A percentile compares a stretch with the other conserved stretches of the same genome.
phyloP scores from a whole-genome alignment of 2,113 vertebrate genomes.

The Heptranchias perlo region DNA sequence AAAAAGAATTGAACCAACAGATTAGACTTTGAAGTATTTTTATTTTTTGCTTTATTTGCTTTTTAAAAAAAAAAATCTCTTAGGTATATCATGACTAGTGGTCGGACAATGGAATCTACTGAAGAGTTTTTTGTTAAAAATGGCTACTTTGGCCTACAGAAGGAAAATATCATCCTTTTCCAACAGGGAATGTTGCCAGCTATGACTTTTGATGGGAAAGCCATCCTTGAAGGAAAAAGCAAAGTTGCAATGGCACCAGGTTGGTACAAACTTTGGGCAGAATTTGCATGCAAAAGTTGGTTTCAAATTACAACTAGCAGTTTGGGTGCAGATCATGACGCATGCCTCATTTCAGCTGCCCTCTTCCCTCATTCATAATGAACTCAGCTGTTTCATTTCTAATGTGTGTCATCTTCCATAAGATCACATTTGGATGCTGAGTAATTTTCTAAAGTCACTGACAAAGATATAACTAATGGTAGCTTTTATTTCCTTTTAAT shows the following conservation, averaged over 20 bases:
- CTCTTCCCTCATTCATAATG: background rate
- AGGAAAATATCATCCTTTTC: slow-evolving; percentile 80
- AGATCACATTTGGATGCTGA: background rate
- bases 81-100: slow-evolving; percentile 98
- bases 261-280: slow-evolving; percentile 44
- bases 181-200: slow-evolving; percentile 98
- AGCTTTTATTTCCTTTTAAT: background rate
- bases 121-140: slow-evolving; percentile 77
- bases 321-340: background rate
- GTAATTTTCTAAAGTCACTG: background rate
- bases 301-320: background rate
- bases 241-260: slow-evolving; percentile 93
- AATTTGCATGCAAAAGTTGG: background rate
- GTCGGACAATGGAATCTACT: slow-evolving; percentile 83
- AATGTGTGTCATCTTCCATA: background rate
- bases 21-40: background rate
- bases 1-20: background rate
- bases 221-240: slow-evolving; percentile 82
- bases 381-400: background rate
- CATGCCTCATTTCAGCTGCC: slow-evolving; percentile 7
- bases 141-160: slow-evolving; percentile 76
- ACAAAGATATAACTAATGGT: background rate
- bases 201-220: slow-evolving; percentile 81
- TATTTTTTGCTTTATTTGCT: background rate
- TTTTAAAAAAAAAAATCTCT: slow-evolving; percentile 1